These are phyloP conservation scores for Phenacoccus solenopsis DNA, from an alignment of 1,140 invertebrate genomes.

Conservation along the genomic window DNA sequence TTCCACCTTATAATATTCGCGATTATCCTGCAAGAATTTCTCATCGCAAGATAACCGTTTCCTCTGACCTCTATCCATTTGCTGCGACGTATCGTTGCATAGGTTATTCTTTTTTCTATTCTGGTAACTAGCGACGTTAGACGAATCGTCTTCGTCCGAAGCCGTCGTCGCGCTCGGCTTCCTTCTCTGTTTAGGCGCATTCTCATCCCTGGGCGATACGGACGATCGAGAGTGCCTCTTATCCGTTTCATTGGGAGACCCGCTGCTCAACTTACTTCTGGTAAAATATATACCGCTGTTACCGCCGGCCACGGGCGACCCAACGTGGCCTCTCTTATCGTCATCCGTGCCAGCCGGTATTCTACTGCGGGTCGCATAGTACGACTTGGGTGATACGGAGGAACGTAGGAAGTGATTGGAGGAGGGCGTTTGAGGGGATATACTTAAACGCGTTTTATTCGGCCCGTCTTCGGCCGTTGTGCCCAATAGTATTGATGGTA, in stretches of 20 bases:
- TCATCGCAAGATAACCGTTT: slow-evolving; percentile 43
- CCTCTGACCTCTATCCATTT: slow-evolving; percentile 21
- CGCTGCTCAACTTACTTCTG: neutral
- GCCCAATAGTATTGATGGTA: slow-evolving; percentile 26
- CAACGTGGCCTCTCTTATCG: neutral
- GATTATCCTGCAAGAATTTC: slow-evolving; percentile 43
- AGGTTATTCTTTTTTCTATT: neutral
- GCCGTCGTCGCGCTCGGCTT: neutral
- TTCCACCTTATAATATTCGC: slow-evolving; percentile 58
- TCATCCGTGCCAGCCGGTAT: neutral
- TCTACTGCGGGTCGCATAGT: neutral
- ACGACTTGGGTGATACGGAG: neutral
- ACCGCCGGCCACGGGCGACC: neutral
- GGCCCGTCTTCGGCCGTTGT: slow-evolving; percentile 26
- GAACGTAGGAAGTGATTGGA: slow-evolving; percentile 4
- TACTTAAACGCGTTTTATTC: neutral
- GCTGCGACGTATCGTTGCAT: neutral
- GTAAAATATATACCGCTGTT: neutral
- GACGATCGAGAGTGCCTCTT: neutral
- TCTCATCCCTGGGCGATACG: neutral
- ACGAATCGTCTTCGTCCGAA: neutral
- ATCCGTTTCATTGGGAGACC: neutral
- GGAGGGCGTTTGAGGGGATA: neutral
- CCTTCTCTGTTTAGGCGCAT: neutral
- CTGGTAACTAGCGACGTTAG: neutral